Evolutionary conservation across 35 echinoderm and acorn worm genomes (phyloP).

Genomic region (Anneissia japonica): DNA sequence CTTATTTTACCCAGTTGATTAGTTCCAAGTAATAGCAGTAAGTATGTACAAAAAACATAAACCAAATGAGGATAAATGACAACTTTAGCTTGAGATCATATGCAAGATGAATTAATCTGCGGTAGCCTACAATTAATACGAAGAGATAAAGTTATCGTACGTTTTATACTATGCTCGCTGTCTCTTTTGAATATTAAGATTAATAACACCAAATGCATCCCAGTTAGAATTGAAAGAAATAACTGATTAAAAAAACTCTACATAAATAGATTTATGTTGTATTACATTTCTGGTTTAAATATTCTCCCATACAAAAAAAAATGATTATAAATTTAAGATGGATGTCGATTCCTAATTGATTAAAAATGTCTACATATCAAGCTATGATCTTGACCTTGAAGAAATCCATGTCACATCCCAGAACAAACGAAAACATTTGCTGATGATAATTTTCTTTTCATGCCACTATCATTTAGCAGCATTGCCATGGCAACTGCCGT

Average conservation of each 20-base stretch:
- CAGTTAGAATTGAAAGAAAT: background rate
- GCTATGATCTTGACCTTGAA: background rate
- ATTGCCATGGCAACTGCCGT: background rate
- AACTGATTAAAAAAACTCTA: background rate
- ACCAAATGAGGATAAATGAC: background rate
- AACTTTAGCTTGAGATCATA: background rate
- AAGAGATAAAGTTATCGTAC: no score
- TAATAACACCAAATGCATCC: background rate
- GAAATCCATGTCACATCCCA: background rate
- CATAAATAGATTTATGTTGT: background rate
- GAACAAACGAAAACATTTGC: background rate
- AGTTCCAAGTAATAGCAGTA: no score
- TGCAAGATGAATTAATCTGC: background rate
- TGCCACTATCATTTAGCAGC: background rate
- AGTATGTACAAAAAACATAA: no score
- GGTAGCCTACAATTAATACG: no score
- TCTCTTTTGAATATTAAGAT: background rate
- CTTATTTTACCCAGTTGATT: no score
- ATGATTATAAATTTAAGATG: no score
- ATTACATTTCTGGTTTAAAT: background rate
- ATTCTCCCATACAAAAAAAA: no score
- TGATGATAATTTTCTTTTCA: background rate
- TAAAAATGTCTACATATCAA: background rate
- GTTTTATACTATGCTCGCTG: background rate
- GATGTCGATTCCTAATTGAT: background rate